Conservation (phyloP, 2,797 vertebrate genomes). For the Lindbergichthys nudifrons region DNA sequence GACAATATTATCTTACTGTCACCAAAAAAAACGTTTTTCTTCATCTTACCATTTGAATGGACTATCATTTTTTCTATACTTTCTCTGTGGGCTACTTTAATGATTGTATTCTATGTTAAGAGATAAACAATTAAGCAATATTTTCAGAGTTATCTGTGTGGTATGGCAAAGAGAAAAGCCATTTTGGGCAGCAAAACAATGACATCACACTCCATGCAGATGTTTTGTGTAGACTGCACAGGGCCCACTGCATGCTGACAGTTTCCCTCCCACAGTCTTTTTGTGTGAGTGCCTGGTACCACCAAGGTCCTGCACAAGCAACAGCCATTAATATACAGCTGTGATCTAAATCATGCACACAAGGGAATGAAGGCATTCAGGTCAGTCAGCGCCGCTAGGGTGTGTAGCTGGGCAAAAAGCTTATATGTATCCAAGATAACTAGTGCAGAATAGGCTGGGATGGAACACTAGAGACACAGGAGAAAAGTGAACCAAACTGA, state of each 20-base stretch:
- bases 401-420: constrained; percentile 13
- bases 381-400: constrained; percentile 32
- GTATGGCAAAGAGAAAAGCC: background rate
- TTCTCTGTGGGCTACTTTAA: background rate
- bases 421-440: constrained; percentile 29
- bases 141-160: background rate
- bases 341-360: constrained; percentile 42
- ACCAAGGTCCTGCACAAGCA: constrained; percentile 28
- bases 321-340: constrained; percentile 35
- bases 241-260: constrained; percentile 24
- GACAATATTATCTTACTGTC: no score
- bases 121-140: background rate
- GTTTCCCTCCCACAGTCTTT: constrained; percentile 17
- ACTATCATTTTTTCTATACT: background rate
- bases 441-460: constrained; percentile 13
- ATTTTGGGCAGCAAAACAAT: constrained; percentile 1
- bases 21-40: no score
- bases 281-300: constrained; percentile 42
- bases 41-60: no score
- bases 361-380: constrained; percentile 25
- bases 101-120: background rate
- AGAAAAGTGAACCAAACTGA: constrained; percentile 30
- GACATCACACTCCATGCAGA: constrained; percentile 24
- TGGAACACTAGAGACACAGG: constrained; percentile 1
- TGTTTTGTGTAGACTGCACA: constrained; percentile 21